Evolutionary conservation across 2,113 vertebrate species (phyloP), one percentile per base, ranked within the genome.

Genomic region (Semicossyphus pulcher): DNA sequence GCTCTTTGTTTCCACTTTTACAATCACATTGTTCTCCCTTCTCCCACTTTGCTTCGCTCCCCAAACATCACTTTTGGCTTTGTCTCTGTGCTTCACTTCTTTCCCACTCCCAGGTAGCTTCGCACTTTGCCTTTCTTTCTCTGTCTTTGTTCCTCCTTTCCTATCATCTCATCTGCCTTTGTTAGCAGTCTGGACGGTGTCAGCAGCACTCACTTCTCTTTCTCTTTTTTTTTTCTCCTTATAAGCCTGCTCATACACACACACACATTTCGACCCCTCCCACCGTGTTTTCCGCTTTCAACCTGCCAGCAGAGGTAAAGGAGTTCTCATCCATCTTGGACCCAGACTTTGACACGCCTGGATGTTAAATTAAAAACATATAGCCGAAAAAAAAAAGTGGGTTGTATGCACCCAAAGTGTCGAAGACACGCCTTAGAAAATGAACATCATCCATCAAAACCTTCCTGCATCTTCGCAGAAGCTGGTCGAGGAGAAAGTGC

Each of bases 381-480:
- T 73, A 80, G 81, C 75, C 41, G 41, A 61, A 76, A 84, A 90
- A 76, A 84, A 90, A 78, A 87, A 90, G 75, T 76, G 82, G 80
- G 76, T 75, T 20, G 73, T 68, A 57, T 88, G 87, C 83, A 85
- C 64, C 88, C 79, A 61, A 86, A 91, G 83, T 79, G 90, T 88
- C 86, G 54, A 32, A 90, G 82, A 92, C 81, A 76, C 75, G 45
- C 83, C 81, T 84, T 79, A 58, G 81, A 83, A 91, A 93, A 93
- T 91, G 80, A 92, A 85, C 59, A 76, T 83, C 91, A 93, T 94
- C 90, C 85, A 92, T 93, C 92, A 93, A 78, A 83, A 44, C 58
- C 58, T 44, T 65, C 47, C 51, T 1, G 31, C 37, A 36, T 48
- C 63, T 64, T 34, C 14, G 15, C 42, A 14, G 42, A 73, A 10